Base-by-base conservation (phyloP, 2,113 vertebrate genomes). In the Edolisoma coerulescens region DNA sequence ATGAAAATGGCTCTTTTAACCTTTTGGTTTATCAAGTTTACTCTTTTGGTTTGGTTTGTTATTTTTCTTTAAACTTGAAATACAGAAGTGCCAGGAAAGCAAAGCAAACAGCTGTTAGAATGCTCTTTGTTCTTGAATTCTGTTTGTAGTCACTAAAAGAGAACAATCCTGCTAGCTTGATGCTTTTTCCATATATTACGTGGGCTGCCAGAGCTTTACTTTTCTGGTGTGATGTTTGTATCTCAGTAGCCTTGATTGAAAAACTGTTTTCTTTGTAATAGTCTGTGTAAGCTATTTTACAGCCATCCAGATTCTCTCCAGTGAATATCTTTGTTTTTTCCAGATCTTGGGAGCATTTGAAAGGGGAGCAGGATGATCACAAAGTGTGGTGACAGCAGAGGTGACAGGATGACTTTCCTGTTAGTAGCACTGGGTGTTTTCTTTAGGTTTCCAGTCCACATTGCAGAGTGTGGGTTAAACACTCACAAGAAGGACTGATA, bases 41-140 rank as follows among this genome's bases (percentile, higher is more conserved):
- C 52, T 35, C 7, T 12, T 71, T 69, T 60, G 26, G 42, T 70
- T 87, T 53, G 26, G 67, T 76, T 42, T 23, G 24, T 44, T 27
- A 23, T 47, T 63, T 21, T 16, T 0, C 32, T 88, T 67, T 37
- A 14, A 56, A 53, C 52, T 85, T 59, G 52, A 89, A 89, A 78
- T 89, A 47, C 41, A 0, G n/a, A 70, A 89, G 33, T 96, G 88
- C 91, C 69, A 83, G 84, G 57, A 84, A 95, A 87, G 75, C 71
- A 95, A 71, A 91, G 74, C 50, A 95, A 93, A 86, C 78, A 93
- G 33, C 78, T 80, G 75, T 88, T 95, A 70, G 52, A 90, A 69
- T 70, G 56, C 16, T 79, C 85, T 96, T 95, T 94, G 95, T 96
- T 95, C 87, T 85, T 52, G 59, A 77, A 44, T 91, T 96, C 93